Evolutionary conservation across 2,888 invertebrate genomes (phyloP).

Genomic region (Melieria crassipennis): DNA sequence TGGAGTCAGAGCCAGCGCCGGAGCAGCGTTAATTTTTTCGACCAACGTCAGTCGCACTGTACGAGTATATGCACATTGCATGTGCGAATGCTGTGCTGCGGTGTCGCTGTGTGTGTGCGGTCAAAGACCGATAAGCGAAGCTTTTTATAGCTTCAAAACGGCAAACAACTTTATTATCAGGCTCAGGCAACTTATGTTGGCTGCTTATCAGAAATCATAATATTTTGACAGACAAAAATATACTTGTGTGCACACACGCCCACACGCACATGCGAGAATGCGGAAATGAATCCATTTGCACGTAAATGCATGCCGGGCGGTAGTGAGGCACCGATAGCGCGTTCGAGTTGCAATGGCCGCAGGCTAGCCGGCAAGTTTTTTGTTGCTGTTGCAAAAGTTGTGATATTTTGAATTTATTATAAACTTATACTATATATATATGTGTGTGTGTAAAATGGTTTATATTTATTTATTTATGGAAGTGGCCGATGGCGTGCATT

Average conservation of each 20-base stretch:
- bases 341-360: too few relatives aligned
- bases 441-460: not conserved
- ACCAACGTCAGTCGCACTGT: not conserved
- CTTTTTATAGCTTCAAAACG: conserved; percentile 28
- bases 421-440: not conserved
- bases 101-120: not conserved
- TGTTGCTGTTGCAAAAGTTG: too few relatives aligned
- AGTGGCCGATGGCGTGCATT: too few relatives aligned
- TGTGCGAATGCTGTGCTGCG: too few relatives aligned
- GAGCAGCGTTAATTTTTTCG: not conserved
- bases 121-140: conserved; percentile 32
- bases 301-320: too few relatives aligned
- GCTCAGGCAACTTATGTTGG: conserved; percentile 14
- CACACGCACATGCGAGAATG: not conserved
- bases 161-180: conserved; percentile 32
- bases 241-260: not conserved
- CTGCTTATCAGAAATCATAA: conserved; percentile 7
- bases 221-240: not conserved
- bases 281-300: too few relatives aligned
- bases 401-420: too few relatives aligned
- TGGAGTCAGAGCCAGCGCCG: not conserved
- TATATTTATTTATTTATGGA: too few relatives aligned
- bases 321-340: too few relatives aligned
- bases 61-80: not conserved
- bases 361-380: too few relatives aligned